Evolutionary conservation across 2,888 invertebrate genomes (phyloP).

Genomic region (Pteria penguin): DNA sequence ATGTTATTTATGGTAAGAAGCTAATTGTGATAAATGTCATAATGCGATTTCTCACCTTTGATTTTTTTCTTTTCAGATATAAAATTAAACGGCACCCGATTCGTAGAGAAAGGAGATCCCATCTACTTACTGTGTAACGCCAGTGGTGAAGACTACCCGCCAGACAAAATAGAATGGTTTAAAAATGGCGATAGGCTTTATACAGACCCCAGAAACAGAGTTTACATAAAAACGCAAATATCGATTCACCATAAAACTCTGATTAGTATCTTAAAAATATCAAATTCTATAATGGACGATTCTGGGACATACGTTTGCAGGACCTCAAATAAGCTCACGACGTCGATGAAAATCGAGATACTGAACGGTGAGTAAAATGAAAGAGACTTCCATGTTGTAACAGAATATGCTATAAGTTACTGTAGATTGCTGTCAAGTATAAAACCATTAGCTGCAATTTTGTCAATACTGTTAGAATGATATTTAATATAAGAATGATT

Average conservation of each 20-base stretch:
- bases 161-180: conserved; percentile 62
- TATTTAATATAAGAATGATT: no score
- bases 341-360: conserved; percentile 24
- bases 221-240: conserved; percentile 53
- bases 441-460: no score
- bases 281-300: conserved; percentile 53
- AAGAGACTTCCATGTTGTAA: no score
- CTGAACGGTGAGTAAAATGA: background rate
- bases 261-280: conserved; percentile 56
- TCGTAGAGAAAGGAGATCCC: conserved; percentile 52
- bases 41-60: no score
- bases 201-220: conserved; percentile 49
- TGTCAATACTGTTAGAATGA: no score
- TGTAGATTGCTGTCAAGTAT: no score
- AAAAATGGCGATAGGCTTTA: conserved; percentile 51
- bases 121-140: conserved; percentile 60
- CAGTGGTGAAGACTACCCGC: conserved; percentile 59
- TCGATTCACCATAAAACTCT: conserved; percentile 59
- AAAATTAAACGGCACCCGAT: conserved; percentile 54
- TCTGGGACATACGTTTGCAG: conserved; percentile 59
- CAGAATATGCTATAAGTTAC: no score
- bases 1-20: no score
- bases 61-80: conserved; percentile 48
- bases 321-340: conserved; percentile 35
- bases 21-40: no score